Percentiles rank a stretch among this genome's conserved stretches.
Conservation (phyloP, 2,113 vertebrate genomes). For the Melanocharis versteri region DNA sequence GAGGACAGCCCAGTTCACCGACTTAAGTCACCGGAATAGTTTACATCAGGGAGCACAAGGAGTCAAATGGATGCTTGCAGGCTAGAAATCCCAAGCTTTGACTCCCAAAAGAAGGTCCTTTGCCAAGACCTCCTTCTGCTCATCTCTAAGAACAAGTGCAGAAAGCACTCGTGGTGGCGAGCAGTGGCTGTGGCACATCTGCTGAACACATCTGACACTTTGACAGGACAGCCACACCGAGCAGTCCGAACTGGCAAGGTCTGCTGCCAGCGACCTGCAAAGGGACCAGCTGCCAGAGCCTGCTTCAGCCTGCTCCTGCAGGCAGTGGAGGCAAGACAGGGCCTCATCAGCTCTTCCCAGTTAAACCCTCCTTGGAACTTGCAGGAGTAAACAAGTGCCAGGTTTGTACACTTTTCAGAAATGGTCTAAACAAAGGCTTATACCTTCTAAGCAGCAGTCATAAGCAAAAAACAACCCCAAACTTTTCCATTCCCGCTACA, state of each 20-base stretch:
- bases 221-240: rapidly evolving
- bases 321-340: neutral
- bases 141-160: rapidly evolving
- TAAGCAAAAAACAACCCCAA: neutral
- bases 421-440: neutral
- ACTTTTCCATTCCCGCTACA: neutral
- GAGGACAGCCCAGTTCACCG: neutral
- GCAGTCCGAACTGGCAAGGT: neutral
- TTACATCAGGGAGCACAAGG: neutral
- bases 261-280: neutral
- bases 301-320: neutral
- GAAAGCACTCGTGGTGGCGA: rapidly evolving
- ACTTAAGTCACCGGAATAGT: neutral
- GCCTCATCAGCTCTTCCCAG: neutral
- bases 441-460: neutral
- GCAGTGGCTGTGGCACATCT: neutral
- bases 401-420: neutral
- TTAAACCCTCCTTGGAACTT: neutral
- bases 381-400: rapidly evolving
- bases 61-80: neutral
- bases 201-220: rapidly evolving
- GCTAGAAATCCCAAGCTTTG: neutral
- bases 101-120: neutral
- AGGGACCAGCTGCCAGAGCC: neutral
- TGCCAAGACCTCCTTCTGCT: neutral